phyloP scores from a whole-genome alignment of 2,113 vertebrate genomes.

The Clarias macrocephalus region DNA sequence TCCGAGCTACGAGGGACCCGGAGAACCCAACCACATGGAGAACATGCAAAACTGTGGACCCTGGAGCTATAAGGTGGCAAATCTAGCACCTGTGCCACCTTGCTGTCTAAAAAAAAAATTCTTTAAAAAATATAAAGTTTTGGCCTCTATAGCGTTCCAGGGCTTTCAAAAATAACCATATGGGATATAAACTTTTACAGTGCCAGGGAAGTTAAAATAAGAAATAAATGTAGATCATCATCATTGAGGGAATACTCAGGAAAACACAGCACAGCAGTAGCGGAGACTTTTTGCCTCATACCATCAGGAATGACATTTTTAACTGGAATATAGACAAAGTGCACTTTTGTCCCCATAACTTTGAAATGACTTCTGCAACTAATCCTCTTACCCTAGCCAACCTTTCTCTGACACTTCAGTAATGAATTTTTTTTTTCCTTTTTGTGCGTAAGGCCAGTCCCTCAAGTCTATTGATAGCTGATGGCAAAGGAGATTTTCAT shows the following conservation, averaged over 20 bases:
- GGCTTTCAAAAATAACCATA: background rate
- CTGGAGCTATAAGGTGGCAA: background rate
- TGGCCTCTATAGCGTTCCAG: background rate
- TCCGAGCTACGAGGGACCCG: background rate
- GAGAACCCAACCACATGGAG: background rate
- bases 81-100: background rate
- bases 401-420: conserved; percentile 41
- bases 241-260: background rate
- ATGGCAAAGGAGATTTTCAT: conserved; percentile 30
- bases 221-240: conserved; percentile 24
- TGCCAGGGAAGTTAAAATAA: background rate
- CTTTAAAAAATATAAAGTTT: background rate
- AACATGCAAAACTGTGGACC: background rate
- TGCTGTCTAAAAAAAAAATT: background rate
- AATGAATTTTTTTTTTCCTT: conserved; percentile 50
- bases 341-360: conserved; percentile 46
- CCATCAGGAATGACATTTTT: background rate
- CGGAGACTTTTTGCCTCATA: background rate
- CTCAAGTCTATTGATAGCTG: conserved; percentile 57
- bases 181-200: background rate
- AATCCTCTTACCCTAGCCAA: conserved; percentile 24
- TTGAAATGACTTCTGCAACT: conserved; percentile 54
- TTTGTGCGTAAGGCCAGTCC: conserved; percentile 40
- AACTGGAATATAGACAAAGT: conserved; percentile 6
- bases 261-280: background rate